Percentiles rank a stretch among this genome's conserved stretches.
These are phyloP conservation scores for Cryptoprocta ferox DNA, from an alignment of 2,797 vertebrate genomes.

Conservation along the genomic window DNA sequence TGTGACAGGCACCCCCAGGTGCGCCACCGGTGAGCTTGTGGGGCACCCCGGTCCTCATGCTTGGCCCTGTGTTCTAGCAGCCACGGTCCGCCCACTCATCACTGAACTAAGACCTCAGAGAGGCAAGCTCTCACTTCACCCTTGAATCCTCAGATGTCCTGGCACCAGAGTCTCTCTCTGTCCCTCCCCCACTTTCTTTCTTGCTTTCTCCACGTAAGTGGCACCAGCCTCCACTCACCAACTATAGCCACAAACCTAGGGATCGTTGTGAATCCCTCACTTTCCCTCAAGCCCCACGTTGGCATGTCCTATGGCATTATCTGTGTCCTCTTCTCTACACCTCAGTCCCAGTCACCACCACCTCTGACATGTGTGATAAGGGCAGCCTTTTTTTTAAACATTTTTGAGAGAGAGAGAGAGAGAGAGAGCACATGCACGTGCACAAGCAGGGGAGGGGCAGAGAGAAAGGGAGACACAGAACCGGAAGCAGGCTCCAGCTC, in stretches of 20 bases:
- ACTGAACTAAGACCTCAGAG: not conserved
- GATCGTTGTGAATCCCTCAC: not conserved
- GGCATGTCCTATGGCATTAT: not conserved
- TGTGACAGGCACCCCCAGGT: not conserved
- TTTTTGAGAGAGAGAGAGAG: too few relatives aligned
- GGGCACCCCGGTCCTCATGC: not conserved
- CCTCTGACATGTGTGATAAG: not conserved
- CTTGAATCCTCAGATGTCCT: not conserved
- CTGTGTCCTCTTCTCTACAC: not conserved
- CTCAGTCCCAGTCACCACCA: not conserved
- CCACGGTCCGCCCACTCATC: not conserved
- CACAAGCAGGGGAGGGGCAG: too few relatives aligned
- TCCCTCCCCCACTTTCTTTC: fast-evolving
- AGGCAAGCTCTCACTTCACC: not conserved
- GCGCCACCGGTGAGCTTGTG: fast-evolving
- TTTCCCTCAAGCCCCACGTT: not conserved
- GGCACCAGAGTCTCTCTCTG: not conserved
- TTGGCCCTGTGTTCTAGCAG: not conserved
- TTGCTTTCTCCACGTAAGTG: not conserved
- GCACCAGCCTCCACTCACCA: not conserved
- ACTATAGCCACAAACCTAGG: not conserved
- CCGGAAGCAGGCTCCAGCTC: too few relatives aligned
- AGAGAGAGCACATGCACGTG: too few relatives aligned
- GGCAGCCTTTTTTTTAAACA: not conserved
- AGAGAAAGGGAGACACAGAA: too few relatives aligned